Base-by-base conservation (phyloP, 1,140 invertebrate species). In the Neotoxoptera formosana region DNA sequence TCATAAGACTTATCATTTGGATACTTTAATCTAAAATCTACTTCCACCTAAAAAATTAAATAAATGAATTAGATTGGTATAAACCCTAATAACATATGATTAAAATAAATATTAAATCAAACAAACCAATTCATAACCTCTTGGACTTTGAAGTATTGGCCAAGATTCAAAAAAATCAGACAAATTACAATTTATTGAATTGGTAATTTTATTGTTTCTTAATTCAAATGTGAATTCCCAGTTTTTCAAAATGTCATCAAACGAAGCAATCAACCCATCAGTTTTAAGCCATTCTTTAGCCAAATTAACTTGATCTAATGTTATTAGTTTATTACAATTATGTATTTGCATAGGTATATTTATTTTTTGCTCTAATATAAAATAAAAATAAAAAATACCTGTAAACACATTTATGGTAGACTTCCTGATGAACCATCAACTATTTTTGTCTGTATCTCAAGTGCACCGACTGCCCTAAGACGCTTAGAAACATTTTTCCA, bases 61-160 rank as follows among this genome's bases (percentile, higher is more conserved):
- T 76, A 4, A n/a, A 11, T 76, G n/a, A 76, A 30, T 76, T 76
- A 76, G 67, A 17, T 76, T 8, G 11, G n/a, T 76, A 76, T 34
- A 76, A 76, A n/a, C 8, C n/a, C 6, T 30, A 67, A 76, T 76
- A 76, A 76, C 4, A 76, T 76, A 34, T 34, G 67, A 34, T 76
- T n/a, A 76, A 76, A 76, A 76, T 76, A 76, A 76, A n/a, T 76
- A 76, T 76, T 34, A 76, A 76, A 76, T 30, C 4, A n/a, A 76
- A 76, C 67, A n/a, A 76, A 76, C 67, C 67, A 76, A 76, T 76
- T 76, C 67, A 76, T n/a, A 76, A 34, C 67, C n/a, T 76, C n/a
- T 76, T 76, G 67, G 67, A n/a, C 67, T 17, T 76, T 76, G 30
- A 30, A 76, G 67, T 34, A 34, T 76, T 76, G n/a, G n/a, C 67